Conservation (phyloP, 2,113 vertebrate genomes). For the Condylura cristata region DNA sequence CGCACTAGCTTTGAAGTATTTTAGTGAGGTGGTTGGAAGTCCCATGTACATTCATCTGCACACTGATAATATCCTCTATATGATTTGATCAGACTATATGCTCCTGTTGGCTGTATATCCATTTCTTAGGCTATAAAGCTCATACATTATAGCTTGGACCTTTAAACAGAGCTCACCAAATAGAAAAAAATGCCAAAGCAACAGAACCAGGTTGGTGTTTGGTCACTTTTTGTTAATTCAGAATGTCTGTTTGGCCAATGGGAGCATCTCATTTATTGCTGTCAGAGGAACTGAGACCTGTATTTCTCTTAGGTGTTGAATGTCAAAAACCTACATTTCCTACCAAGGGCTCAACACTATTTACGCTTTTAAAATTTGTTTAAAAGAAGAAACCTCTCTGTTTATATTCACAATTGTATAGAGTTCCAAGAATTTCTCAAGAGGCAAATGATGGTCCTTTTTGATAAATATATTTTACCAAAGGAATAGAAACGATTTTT, state of each 20-base stretch:
- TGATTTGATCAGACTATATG: background rate
- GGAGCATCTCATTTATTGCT: constrained; percentile 58
- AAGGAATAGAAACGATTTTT: background rate
- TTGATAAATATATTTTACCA: background rate
- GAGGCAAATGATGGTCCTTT: background rate
- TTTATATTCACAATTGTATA: background rate
- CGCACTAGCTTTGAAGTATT: constrained; percentile 72
- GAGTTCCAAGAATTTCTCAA: constrained; percentile 6
- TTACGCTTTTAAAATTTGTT: background rate
- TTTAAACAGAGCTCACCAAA: background rate
- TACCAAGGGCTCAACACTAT: background rate
- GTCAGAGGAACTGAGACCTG: constrained; percentile 51
- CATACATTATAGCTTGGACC: background rate
- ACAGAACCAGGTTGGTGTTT: background rate
- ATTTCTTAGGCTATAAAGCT: constrained; percentile 40
- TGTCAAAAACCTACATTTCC: constrained; percentile 54
- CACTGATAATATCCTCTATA: background rate
- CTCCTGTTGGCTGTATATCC: constrained; percentile 7
- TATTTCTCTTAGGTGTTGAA: constrained; percentile 31
- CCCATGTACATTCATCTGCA: background rate
- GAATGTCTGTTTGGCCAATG: constrained; percentile 59
- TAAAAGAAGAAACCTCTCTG: background rate
- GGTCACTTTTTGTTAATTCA: constrained; percentile 28
- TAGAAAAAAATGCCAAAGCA: constrained; percentile 42
- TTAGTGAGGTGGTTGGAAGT: constrained; percentile 43